A percentile compares a stretch with the other conserved stretches of the same genome.
phyloP scores from a whole-genome alignment of 2,888 invertebrate genomes.

The Tyria jacobaeae region DNA sequence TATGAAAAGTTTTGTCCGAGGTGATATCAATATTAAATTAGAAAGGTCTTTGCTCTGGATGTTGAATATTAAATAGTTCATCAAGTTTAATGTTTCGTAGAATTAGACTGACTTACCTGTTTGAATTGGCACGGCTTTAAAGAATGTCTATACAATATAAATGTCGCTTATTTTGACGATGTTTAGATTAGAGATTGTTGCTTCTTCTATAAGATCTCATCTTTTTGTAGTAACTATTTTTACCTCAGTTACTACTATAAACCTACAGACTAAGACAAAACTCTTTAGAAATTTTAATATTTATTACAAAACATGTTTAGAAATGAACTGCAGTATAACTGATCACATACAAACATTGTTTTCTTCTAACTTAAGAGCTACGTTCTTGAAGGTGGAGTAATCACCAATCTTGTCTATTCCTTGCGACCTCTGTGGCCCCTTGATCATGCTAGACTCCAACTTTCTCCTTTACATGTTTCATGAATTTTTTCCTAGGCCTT shows the following conservation, averaged over 20 bases:
- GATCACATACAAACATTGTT: too few species aligned
- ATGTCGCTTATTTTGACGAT: background rate
- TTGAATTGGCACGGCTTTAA: constrained; percentile 20
- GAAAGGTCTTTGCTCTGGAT: constrained; percentile 51
- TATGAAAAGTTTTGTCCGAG: constrained; percentile 34
- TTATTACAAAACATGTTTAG: too few species aligned
- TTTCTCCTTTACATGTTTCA: too few species aligned
- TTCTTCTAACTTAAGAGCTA: too few species aligned
- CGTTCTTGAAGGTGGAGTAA: too few species aligned
- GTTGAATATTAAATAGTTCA: constrained; percentile 41
- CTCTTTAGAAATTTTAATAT: too few species aligned
- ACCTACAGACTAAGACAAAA: too few species aligned
- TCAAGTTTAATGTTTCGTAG: constrained; percentile 30
- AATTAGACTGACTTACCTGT: constrained; percentile 24
- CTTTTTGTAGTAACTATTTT: background rate
- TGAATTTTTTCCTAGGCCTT: too few species aligned
- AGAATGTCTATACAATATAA: constrained; percentile 28
- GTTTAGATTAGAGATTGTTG: background rate
- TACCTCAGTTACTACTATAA: background rate
- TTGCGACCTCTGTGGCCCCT: too few species aligned
- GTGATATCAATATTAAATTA: constrained; percentile 18
- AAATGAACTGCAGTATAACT: too few species aligned
- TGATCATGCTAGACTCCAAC: too few species aligned
- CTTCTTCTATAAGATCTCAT: background rate
- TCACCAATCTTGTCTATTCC: too few species aligned